Evolutionary conservation across 2,888 invertebrate species (phyloP).

Genomic region (Euspilapteryx auroguttella): DNA sequence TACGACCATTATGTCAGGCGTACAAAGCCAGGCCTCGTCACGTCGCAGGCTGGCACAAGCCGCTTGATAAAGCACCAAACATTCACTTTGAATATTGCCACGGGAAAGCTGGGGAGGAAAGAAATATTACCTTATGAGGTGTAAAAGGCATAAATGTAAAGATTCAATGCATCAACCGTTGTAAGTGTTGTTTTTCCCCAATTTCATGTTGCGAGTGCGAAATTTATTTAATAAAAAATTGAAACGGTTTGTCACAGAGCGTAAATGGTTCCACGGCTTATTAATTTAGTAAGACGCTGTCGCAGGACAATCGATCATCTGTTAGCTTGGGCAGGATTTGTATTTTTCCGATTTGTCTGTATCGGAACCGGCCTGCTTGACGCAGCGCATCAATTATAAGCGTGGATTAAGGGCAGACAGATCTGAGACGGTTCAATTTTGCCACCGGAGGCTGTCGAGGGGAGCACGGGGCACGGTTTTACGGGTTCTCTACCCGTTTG

Average conservation of each 20-base stretch:
- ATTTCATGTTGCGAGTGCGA: constrained; percentile 35
- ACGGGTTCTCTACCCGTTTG: no score
- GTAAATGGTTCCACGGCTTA: no score
- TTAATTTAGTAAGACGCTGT: no score
- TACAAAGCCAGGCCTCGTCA: neutral
- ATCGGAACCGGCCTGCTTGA: constrained; percentile 44
- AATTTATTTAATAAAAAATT: no score
- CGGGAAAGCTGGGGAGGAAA: constrained; percentile 40
- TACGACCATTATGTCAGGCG: neutral
- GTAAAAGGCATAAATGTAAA: constrained; percentile 60
- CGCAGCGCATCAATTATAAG: constrained; percentile 60
- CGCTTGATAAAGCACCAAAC: constrained; percentile 47
- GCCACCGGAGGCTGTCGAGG: no score
- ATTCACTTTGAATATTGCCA: constrained; percentile 55
- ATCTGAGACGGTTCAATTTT: constrained; percentile 55
- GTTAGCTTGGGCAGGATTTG: constrained; percentile 37
- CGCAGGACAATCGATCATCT: constrained; percentile 56
- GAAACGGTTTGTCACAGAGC: no score
- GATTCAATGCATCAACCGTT: constrained; percentile 52
- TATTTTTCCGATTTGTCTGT: constrained; percentile 54
- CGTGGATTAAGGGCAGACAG: constrained; percentile 53
- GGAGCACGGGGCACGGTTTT: no score
- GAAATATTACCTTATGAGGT: constrained; percentile 61
- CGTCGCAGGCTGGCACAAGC: constrained; percentile 15
- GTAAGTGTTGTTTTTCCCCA: constrained; percentile 37